Conservation (phyloP, 2,888 invertebrate species). For the Hypena proboscidalis region DNA sequence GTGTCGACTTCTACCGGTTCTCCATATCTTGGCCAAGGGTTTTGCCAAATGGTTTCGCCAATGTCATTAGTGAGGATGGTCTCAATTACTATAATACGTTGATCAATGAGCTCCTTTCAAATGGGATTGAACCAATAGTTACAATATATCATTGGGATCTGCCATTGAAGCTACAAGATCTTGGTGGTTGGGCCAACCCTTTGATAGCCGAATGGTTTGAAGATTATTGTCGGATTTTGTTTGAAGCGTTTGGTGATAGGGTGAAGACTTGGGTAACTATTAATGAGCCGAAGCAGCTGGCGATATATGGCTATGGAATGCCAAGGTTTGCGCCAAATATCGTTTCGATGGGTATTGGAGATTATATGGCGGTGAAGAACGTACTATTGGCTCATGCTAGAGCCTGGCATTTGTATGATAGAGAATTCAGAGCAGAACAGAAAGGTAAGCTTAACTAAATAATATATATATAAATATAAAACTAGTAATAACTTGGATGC, state of each 20-base stretch:
- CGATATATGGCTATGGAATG: slow-evolving; percentile 74
- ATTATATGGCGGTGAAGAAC: slow-evolving; percentile 80
- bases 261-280: slow-evolving; percentile 86
- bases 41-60: slow-evolving; percentile 83
- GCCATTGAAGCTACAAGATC: slow-evolving; percentile 81
- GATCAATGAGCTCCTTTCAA: slow-evolving; percentile 85
- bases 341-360: slow-evolving; percentile 72
- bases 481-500: too few species aligned
- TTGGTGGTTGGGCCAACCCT: slow-evolving; percentile 84
- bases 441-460: too few species aligned
- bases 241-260: slow-evolving; percentile 74
- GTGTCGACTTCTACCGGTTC: slow-evolving; percentile 83
- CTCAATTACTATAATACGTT: slow-evolving; percentile 87
- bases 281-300: slow-evolving; percentile 83
- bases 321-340: slow-evolving; percentile 65
- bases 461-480: too few species aligned
- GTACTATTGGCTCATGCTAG: slow-evolving; percentile 85
- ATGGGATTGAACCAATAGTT: slow-evolving; percentile 86
- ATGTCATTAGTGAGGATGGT: slow-evolving; percentile 84
- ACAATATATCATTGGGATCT: slow-evolving; percentile 86
- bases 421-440: slow-evolving; percentile 60
- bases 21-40: slow-evolving; percentile 88
- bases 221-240: slow-evolving; percentile 78
- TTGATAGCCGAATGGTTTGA: slow-evolving; percentile 76
- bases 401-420: slow-evolving; percentile 75